Base-by-base conservation (phyloP, 1,140 invertebrate genomes). In the Micrasema minimum region DNA sequence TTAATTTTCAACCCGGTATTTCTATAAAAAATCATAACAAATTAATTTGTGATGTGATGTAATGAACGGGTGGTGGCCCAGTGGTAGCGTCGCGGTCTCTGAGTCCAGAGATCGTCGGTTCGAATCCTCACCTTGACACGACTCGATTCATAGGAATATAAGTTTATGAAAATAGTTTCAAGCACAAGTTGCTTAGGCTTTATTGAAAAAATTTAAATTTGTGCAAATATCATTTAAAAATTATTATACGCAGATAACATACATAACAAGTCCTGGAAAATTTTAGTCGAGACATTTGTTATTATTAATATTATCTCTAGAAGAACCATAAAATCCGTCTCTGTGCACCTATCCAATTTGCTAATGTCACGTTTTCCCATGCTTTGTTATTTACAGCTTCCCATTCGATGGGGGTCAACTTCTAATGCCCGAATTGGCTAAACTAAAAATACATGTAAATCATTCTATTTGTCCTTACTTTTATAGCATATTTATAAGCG, bases 351-450 rank as follows among this genome's bases (percentile, higher is more conserved):
- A 57, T 57, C 53, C 53, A 57, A 57, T 57, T 57, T 57, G 53
- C 53, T 57, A 57, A 57, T 57, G 53, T 57, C 53, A 57, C 53
- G 53, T 57, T 16, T 31, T 57, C 53, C 9, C 53, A 37, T 57
- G 53, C 53, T 57, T 57, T 57, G 53, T 57, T 57, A 57, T 57
- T 57, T 57, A 57, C 53, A 57, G 53, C 53, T n/a, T 57, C 31
- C 31, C n/a, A n/a, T 57, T 57, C 53, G 53, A 57, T 57, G 53
- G 26, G 53, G 53, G 53, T 57, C 53, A 57, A 57, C 53, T 57
- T 9, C 23, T 35, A 35, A 57, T 35, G 18, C 20, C 31, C 2
- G 53, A 57, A 37, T n/a, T 57, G 2, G 53, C 26, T 14, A 31
- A 57, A 57, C 23, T 35, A 57, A 57, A 57, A 57, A 38, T 57